Percentiles rank a stretch among this genome's conserved stretches.
These are phyloP conservation scores for Callopanchax toddi DNA, from an alignment of 2,113 vertebrate genomes.

Conservation along the genomic window DNA sequence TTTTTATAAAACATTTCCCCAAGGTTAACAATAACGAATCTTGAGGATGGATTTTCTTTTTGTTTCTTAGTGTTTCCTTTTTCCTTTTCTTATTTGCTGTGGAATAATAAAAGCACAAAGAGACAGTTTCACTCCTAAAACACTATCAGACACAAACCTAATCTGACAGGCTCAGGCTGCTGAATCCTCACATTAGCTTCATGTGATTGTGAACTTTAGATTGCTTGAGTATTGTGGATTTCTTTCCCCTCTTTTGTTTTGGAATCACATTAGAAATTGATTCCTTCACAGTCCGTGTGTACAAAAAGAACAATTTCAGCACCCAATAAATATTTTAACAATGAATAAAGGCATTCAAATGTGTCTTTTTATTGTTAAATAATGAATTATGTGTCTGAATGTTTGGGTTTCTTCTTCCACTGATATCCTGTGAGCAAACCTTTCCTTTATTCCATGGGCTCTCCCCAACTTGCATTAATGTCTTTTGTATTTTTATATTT, in stretches of 20 bases:
- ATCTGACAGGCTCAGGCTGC: neutral
- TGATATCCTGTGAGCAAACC: too few species aligned
- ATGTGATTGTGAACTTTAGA: neutral
- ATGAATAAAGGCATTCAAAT: neutral
- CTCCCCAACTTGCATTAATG: neutral
- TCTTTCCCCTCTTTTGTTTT: neutral
- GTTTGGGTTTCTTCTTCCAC: too few species aligned
- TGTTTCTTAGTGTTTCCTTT: too few species aligned
- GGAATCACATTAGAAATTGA: neutral
- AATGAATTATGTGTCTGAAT: neutral
- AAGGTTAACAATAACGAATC: neutral
- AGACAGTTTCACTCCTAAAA: neutral
- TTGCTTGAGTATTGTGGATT: neutral
- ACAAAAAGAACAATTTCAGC: neutral
- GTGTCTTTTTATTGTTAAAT: neutral
- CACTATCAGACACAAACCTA: neutral
- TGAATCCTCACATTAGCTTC: neutral
- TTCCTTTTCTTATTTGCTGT: neutral
- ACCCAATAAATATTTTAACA: neutral
- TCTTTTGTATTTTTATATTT: too few species aligned
- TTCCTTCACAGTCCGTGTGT: neutral
- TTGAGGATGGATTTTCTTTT: too few species aligned
- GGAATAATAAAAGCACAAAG: neutral
- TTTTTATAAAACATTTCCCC: neutral
- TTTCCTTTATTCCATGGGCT: neutral